These are phyloP conservation scores for Labeo calbasu DNA, from an alignment of 2,797 vertebrate species.

Conservation along the genomic window DNA sequence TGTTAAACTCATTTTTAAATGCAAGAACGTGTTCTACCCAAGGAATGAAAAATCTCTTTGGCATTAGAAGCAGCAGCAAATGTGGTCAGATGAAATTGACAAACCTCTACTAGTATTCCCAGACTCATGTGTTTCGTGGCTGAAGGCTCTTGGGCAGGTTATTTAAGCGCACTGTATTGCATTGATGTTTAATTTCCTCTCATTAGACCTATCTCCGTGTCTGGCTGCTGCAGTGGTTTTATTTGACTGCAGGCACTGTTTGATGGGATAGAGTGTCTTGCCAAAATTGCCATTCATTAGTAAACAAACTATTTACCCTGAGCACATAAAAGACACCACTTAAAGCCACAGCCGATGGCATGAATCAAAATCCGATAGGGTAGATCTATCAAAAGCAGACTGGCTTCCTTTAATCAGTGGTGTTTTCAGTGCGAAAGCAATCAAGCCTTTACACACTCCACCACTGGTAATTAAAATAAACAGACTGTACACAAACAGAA, in stretches of 20 bases:
- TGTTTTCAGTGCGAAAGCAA: conserved; percentile 55
- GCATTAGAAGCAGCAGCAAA: conserved; percentile 5
- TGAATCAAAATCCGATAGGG: conserved; percentile 55
- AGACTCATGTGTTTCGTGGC: conserved; percentile 17
- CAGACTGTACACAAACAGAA: conserved; percentile 54
- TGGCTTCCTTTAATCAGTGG: conserved; percentile 55
- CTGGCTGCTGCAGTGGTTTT: conserved; percentile 43
- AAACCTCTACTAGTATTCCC: conserved; percentile 10
- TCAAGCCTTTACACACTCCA: conserved; percentile 49
- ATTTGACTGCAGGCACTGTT: conserved; percentile 41
- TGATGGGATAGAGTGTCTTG: conserved; percentile 50
- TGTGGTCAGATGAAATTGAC: conserved; percentile 28
- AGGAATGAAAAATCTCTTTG: not conserved
- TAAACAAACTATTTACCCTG: conserved; percentile 63
- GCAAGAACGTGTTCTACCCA: not conserved
- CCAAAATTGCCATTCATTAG: conserved; percentile 59
- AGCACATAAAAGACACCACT: conserved; percentile 52
- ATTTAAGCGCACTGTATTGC: conserved; percentile 35
- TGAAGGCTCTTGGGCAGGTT: conserved; percentile 44
- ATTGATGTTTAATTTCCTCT: conserved; percentile 57
- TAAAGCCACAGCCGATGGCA: conserved; percentile 50
- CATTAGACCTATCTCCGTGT: conserved; percentile 45
- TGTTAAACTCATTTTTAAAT: not conserved
- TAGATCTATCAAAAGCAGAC: conserved; percentile 46
- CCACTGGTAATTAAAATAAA: conserved; percentile 63